These are phyloP conservation scores for Cordilura impudica DNA, from an alignment of 2,888 invertebrate genomes.

Conservation along the genomic window DNA sequence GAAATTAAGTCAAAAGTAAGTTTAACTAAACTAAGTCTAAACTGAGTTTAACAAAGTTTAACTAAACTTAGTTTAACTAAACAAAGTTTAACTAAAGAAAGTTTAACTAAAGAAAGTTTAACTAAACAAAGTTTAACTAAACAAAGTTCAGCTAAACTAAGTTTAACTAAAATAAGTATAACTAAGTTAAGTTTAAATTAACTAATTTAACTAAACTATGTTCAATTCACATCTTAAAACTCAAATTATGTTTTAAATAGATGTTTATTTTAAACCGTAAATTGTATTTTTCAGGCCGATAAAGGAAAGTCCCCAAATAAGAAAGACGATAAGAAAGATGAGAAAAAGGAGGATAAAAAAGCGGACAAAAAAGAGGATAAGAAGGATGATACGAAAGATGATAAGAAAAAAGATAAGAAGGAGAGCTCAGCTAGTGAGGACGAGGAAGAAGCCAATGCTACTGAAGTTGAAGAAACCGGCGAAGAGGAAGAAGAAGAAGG, in stretches of 20 bases:
- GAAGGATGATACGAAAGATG: conserved; percentile 17
- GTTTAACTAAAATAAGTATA: background rate
- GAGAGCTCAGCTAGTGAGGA: conserved; percentile 68
- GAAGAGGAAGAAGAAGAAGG: conserved; percentile 57
- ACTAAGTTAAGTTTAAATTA: background rate
- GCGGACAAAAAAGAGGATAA: conserved; percentile 56
- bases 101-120: too few species aligned
- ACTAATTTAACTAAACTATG: background rate
- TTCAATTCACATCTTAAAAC: too few species aligned
- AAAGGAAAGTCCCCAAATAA: conserved; percentile 35
- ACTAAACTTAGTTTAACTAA: too few species aligned
- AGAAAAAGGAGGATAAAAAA: conserved; percentile 23
- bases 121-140: too few species aligned
- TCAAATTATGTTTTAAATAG: too few species aligned
- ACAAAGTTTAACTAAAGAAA: too few species aligned
- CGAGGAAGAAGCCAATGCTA: conserved; percentile 75
- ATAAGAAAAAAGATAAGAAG: conserved; percentile 29
- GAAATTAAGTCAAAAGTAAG: too few species aligned
- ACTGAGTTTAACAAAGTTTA: too few species aligned
- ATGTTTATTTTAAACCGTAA: too few species aligned
- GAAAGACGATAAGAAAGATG: conserved; percentile 69
- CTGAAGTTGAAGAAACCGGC: conserved; percentile 62
- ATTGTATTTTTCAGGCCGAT: conserved; percentile 31
- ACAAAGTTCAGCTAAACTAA: background rate
- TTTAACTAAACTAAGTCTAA: too few species aligned